phyloP scores from a whole-genome alignment of 2,888 invertebrate genomes.

The Ramazzottius varieornatus region DNA sequence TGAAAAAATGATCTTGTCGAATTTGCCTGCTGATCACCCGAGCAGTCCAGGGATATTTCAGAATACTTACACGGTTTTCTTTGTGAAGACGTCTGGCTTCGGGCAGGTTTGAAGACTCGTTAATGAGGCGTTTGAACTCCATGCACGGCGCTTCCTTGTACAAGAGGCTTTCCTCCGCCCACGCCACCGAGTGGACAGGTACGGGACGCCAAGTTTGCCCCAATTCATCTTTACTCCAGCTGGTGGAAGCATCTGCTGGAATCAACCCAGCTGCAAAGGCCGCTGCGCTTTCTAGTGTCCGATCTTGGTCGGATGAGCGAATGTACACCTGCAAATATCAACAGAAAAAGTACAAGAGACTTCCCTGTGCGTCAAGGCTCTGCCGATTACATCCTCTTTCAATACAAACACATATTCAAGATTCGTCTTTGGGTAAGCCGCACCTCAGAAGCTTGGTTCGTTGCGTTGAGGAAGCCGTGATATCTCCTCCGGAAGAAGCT shows the following conservation, averaged over 20 bases:
- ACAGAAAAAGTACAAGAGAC: not conserved
- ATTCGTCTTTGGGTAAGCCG: not conserved
- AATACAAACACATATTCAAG: not conserved
- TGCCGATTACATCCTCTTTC: not conserved
- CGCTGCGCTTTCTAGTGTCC: not conserved
- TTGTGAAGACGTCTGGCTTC: not conserved
- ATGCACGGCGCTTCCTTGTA: not conserved
- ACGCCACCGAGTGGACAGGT: not conserved
- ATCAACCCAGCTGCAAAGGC: not conserved
- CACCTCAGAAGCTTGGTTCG: not conserved
- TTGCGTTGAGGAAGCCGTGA: conserved; percentile 2
- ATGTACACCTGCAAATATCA: not conserved
- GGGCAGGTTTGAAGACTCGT: not conserved
- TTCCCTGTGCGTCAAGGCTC: not conserved
- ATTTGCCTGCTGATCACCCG: too few species aligned
- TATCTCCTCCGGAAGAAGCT: conserved; percentile 7
- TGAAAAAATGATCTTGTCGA: too few species aligned
- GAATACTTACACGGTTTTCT: not conserved
- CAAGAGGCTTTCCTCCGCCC: not conserved
- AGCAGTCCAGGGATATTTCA: too few species aligned
- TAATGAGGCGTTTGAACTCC: not conserved
- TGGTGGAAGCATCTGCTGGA: not conserved
- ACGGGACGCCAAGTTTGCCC: not conserved
- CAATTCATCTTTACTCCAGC: not conserved
- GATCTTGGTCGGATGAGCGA: not conserved